These are phyloP conservation scores for Ypsolopha scabrella DNA, from an alignment of 2,888 invertebrate species.

Conservation along the genomic window DNA sequence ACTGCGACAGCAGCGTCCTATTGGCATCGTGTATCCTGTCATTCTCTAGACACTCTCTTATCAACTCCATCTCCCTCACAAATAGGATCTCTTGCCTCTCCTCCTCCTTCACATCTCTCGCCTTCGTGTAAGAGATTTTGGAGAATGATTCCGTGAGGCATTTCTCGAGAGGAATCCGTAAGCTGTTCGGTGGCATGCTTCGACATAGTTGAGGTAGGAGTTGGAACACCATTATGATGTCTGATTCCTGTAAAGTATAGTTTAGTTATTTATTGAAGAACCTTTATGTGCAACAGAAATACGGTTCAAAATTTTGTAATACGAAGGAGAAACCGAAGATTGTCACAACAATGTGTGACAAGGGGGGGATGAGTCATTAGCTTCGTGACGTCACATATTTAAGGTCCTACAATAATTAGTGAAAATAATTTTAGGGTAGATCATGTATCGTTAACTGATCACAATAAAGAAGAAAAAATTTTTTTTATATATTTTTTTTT, in stretches of 20 bases:
- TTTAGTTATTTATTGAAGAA: too few relatives aligned
- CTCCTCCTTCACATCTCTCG: slow-evolving; percentile 14
- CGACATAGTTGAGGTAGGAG: slow-evolving; percentile 68
- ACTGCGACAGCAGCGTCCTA: slow-evolving; percentile 57
- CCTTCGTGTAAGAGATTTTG: slow-evolving; percentile 15
- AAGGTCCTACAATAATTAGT: too few relatives aligned
- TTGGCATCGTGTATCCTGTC: slow-evolving; percentile 72
- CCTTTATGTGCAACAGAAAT: too few relatives aligned
- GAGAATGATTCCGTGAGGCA: slow-evolving; percentile 47
- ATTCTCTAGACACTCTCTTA: slow-evolving; percentile 54
- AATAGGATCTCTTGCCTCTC: slow-evolving; percentile 23
- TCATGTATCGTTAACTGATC: too few relatives aligned
- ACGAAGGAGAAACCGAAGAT: too few relatives aligned
- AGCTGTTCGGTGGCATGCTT: slow-evolving; percentile 65
- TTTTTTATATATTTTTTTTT: too few relatives aligned
- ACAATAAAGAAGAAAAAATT: too few relatives aligned
- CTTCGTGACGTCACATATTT: too few relatives aligned
- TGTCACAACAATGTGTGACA: too few relatives aligned
- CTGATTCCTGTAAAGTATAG: slow-evolving; percentile 50
- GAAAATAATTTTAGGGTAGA: too few relatives aligned
- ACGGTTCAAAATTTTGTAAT: too few relatives aligned
- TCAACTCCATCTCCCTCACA: slow-evolving; percentile 26
- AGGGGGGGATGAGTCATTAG: too few relatives aligned
- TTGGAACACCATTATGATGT: slow-evolving; percentile 52
- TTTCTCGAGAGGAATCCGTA: slow-evolving; percentile 65